Evolutionary conservation across 1,140 invertebrate genomes (phyloP), one percentile per base, ranked within the genome.

Genomic region (Atta cephalotes): DNA sequence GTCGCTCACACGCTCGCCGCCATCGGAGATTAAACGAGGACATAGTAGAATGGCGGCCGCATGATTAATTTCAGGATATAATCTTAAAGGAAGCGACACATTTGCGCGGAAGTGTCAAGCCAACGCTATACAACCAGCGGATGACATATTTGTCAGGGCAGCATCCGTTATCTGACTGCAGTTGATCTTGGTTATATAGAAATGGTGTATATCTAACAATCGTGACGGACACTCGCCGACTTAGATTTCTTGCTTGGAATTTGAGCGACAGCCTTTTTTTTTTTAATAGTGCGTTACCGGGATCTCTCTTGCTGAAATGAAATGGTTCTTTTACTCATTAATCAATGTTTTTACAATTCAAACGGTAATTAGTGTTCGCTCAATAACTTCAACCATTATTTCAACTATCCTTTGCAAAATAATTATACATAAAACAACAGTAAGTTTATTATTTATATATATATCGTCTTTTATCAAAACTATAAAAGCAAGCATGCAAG

Each of bases 21-120:
- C 28, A 16, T 35, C 63, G 25, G 39, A 60, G 71, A 88, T 88
- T 88, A 88, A 80, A 80, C 76, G 60, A 28, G 51, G 21, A 76
- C 51, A n/a, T 56, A 31, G 45, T 65, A 39, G 65, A 76, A 62
- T 74, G 21, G 35, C 31, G 39, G 25, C 25, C 39, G 39, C 87
- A 51, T 86, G 84, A 88, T 86, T 86, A 80, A 80, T 80, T 88
- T 60, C 78, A 28, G 68, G 71, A 80, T 68, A 66, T 86, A 80
- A 88, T 88, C 78, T 88, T 86, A 88, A 88, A 86, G 71, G 74
- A 79, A 79, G 82, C 65, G 45, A 56, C 68, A 60, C 72, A 79
- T 85, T 85, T 77, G 62, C 60, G 74, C 39, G 80, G 39, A 84
- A 76, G 56, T 62, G 80, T 62, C 56, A 45, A 18, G 39, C 14